Evolutionary conservation across 2,113 vertebrate species (phyloP).

Genomic region (Sprattus sprattus): DNA sequence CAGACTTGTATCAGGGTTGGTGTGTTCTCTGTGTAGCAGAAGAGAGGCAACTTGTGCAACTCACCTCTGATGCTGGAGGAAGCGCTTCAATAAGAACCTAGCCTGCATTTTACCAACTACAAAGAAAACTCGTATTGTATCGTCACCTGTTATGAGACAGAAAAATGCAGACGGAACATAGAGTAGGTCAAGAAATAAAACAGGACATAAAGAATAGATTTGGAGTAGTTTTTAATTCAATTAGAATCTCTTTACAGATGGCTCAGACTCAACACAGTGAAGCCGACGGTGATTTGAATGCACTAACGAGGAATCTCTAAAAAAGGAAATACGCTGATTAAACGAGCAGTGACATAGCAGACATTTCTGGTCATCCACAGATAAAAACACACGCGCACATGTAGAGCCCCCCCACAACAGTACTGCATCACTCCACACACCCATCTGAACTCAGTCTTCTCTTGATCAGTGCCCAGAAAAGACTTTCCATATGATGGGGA

Average conservation of each 20-base stretch:
- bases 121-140: not conserved
- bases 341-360: not conserved
- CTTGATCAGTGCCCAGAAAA: not conserved
- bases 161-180: not conserved
- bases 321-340: not conserved
- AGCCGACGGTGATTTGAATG: not conserved
- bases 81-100: too few relatives aligned
- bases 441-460: not conserved
- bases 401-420: not conserved
- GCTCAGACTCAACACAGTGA: not conserved
- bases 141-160: not conserved
- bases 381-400: not conserved
- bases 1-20: too few relatives aligned
- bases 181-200: not conserved
- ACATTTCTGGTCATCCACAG: not conserved
- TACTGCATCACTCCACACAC: not conserved
- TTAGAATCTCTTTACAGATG: constrained; percentile 14
- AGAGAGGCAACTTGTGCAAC: too few relatives aligned
- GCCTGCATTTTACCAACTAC: not conserved
- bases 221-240: constrained; percentile 13
- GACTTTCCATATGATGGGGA: not conserved
- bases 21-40: too few relatives aligned
- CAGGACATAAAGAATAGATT: not conserved
- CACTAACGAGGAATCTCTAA: not conserved
- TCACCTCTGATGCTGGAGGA: too few relatives aligned